Evolutionary conservation across 2,888 invertebrate species (phyloP).

Genomic region (Isoperla grammatica): DNA sequence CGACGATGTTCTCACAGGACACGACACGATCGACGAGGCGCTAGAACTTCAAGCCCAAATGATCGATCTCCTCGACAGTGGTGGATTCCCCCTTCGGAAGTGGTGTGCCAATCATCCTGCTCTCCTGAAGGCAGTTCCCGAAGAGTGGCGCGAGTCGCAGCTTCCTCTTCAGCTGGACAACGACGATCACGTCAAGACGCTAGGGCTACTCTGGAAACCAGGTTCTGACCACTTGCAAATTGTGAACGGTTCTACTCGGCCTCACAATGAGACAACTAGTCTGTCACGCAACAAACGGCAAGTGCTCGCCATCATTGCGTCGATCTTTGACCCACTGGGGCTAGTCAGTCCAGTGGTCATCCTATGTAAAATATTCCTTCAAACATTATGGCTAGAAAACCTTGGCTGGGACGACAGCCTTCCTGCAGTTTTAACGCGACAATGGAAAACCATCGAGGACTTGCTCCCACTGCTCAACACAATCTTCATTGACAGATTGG

Average conservation of each 20-base stretch:
- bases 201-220: neutral
- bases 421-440: conserved; percentile 10
- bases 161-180: no score
- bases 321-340: conserved; percentile 33
- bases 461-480: neutral
- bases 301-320: neutral
- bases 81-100: no score
- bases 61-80: no score
- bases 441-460: neutral
- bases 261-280: no score
- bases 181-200: no score
- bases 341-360: conserved; percentile 31
- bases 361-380: conserved; percentile 31
- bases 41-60: no score
- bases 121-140: no score
- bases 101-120: no score
- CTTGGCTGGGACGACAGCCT: conserved; percentile 34
- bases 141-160: no score
- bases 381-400: conserved; percentile 32
- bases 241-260: neutral
- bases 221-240: neutral
- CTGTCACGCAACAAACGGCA: no score
- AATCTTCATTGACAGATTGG: neutral
- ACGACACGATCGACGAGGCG: no score
- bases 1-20: no score